Percentiles rank a stretch among this genome's conserved stretches.
phyloP scores from a whole-genome alignment of 1,140 invertebrate species.

The Pseudomyrmex cubaensis region DNA sequence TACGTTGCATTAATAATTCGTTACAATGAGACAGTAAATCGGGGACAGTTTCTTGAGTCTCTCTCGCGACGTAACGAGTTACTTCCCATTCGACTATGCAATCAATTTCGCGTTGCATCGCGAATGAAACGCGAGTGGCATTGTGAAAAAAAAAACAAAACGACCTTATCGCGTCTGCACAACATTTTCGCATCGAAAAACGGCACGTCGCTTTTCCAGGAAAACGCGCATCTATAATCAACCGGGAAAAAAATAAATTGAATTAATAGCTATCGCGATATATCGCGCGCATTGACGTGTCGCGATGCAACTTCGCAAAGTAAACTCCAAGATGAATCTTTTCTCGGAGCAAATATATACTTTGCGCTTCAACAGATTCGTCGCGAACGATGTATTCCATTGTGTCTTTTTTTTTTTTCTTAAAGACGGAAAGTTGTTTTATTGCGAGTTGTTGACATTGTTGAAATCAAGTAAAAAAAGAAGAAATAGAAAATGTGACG shows the following conservation, averaged over 20 bases:
- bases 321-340: background rate
- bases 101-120: conserved; percentile 52
- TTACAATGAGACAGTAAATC: conserved; percentile 62
- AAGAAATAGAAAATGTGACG: background rate
- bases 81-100: conserved; percentile 70
- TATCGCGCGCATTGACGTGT: background rate
- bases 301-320: background rate
- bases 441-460: background rate
- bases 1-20: conserved; percentile 57
- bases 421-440: background rate
- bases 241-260: conserved; percentile 4
- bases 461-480: background rate
- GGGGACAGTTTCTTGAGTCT: conserved; percentile 71
- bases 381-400: no score
- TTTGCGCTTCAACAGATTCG: background rate
- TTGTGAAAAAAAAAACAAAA: conserved; percentile 31
- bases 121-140: conserved; percentile 51
- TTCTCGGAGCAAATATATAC: background rate
- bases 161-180: conserved; percentile 37
- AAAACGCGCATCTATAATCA: conserved; percentile 32
- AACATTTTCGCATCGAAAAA: conserved; percentile 18
- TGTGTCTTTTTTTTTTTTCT: background rate
- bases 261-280: conserved; percentile 6
- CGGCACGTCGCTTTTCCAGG: conserved; percentile 3
- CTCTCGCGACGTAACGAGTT: conserved; percentile 62